These are phyloP conservation scores for Aotus griseimembra DNA, from an alignment of 2,797 vertebrate species.

Conservation along the genomic window DNA sequence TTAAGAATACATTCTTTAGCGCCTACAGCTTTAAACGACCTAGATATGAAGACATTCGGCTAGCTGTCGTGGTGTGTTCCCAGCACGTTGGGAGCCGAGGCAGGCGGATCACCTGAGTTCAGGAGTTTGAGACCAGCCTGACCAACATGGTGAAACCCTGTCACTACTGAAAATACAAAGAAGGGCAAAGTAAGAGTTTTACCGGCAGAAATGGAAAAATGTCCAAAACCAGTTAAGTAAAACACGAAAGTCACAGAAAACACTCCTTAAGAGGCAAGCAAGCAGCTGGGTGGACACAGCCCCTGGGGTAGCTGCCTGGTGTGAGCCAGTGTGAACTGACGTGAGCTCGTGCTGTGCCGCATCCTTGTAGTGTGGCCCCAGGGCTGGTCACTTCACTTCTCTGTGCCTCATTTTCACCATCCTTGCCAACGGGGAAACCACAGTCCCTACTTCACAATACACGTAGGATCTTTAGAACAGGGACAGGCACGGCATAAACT, in stretches of 20 bases:
- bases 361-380: background rate
- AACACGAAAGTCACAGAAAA: accelerated
- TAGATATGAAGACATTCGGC: accelerated
- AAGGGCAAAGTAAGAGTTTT: background rate
- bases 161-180: background rate
- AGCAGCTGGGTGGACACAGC: background rate
- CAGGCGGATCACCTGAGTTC: background rate
- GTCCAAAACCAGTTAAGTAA: background rate
- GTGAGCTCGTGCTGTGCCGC: background rate
- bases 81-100: background rate
- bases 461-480: accelerated
- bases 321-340: background rate
- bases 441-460: background rate
- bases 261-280: accelerated
- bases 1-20: background rate
- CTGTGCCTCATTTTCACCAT: background rate
- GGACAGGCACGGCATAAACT: accelerated
- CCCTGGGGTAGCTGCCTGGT: accelerated
- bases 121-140: background rate
- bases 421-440: no score
- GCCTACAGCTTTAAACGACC: background rate
- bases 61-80: background rate
- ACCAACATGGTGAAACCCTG: background rate
- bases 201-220: background rate
- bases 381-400: accelerated